Evolutionary conservation across 1,140 invertebrate species (phyloP).

Genomic region (Lordiphosa collinella): DNA sequence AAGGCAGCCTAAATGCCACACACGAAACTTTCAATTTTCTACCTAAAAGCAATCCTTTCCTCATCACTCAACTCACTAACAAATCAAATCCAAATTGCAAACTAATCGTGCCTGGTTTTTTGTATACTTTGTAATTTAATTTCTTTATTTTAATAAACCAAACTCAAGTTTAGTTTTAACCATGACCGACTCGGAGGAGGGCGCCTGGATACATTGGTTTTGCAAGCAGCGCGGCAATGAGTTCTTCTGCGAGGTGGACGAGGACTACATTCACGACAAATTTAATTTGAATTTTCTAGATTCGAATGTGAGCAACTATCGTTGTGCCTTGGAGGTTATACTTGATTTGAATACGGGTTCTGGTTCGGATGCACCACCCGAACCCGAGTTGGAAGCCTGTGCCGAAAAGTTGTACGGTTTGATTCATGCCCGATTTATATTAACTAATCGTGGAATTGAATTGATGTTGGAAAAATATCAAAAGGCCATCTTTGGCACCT

Average conservation of each 20-base stretch:
- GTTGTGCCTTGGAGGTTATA: conserved; percentile 54
- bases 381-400: conserved; percentile 98
- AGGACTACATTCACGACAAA: conserved; percentile 67
- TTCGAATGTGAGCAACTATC: conserved; percentile 56
- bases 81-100: background rate
- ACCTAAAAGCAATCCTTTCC: background rate
- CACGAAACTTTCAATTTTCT: background rate
- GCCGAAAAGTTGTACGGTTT: conserved; percentile 99
- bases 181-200: conserved; percentile 60
- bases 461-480: conserved; percentile 99
- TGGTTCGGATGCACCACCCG: conserved; percentile 97
- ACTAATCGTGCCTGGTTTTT: background rate
- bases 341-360: conserved; percentile 86
- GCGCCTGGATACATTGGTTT: conserved; percentile 63
- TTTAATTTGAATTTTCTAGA: conserved; percentile 64
- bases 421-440: conserved; percentile 99
- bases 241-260: conserved; percentile 59
- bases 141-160: background rate
- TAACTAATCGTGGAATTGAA: conserved; percentile 99
- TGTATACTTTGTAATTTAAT: background rate
- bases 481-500: conserved; percentile 97
- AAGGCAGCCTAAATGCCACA: too few relatives aligned
- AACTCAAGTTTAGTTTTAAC: background rate
- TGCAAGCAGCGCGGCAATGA: conserved; percentile 67
- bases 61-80: too few relatives aligned